phyloP scores from a whole-genome alignment of 1,140 invertebrate genomes.

The Cheumatopsyche charites region DNA sequence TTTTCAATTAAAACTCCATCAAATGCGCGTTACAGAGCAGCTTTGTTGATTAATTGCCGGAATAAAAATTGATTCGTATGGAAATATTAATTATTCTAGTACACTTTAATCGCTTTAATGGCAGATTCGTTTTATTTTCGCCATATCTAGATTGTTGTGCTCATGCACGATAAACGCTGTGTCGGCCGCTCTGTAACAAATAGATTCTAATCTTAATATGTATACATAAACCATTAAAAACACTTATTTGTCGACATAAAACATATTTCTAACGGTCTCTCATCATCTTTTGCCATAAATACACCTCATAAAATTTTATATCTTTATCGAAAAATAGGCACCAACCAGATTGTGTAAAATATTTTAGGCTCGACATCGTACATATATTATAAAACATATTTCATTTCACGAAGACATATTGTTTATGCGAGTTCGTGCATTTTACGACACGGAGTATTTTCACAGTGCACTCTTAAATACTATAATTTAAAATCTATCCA shows the following conservation, averaged over 20 bases:
- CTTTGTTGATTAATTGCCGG: conserved; percentile 13
- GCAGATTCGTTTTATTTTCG: conserved; percentile 20
- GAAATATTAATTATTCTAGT: conserved; percentile 17
- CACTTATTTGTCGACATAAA: conserved; percentile 28
- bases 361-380: neutral
- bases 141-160: conserved; percentile 20
- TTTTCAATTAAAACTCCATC: conserved; percentile 25
- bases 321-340: conserved; percentile 20
- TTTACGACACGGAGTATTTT: neutral
- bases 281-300: conserved; percentile 27
- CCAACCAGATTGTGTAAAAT: conserved; percentile 1
- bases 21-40: neutral
- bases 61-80: conserved; percentile 25
- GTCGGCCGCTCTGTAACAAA: neutral
- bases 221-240: conserved; percentile 27
- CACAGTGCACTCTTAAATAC: neutral
- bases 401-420: no score
- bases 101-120: conserved; percentile 14
- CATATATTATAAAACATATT: no score
- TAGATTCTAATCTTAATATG: conserved; percentile 24
- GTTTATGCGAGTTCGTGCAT: neutral
- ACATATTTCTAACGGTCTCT: conserved; percentile 7
- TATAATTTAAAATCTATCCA: no score
- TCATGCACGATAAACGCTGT: neutral
- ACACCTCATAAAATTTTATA: conserved; percentile 25